A percentile compares a stretch with the other conserved stretches of the same genome.
phyloP scores from a whole-genome alignment of 2,113 vertebrate genomes.

The Neomonachus schauinslandi region DNA sequence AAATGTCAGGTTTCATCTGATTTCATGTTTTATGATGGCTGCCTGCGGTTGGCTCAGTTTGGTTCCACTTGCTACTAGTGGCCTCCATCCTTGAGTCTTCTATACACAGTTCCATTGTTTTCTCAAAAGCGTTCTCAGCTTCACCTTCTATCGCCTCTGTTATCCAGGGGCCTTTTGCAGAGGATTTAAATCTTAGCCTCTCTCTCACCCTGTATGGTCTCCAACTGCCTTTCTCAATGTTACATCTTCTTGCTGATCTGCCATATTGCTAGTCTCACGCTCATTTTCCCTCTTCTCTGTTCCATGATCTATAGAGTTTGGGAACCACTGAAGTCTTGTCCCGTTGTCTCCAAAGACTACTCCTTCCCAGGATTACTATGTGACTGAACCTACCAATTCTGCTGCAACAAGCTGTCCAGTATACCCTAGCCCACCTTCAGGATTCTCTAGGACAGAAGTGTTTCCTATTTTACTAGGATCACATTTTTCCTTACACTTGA shows the following conservation, averaged over 20 bases:
- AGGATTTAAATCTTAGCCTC: not conserved
- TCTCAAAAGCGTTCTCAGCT: not conserved
- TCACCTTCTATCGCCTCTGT: not conserved
- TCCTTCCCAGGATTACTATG: not conserved
- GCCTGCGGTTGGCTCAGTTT: not conserved
- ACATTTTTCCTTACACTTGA: not conserved
- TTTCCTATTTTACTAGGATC: not conserved
- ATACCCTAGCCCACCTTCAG: not conserved
- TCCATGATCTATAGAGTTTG: not conserved
- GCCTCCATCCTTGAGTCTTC: not conserved
- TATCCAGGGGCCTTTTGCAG: not conserved
- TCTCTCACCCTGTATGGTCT: not conserved
- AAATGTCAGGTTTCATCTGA: not conserved
- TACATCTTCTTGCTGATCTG: not conserved
- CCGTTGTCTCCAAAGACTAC: not conserved
- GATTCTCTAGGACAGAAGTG: not conserved
- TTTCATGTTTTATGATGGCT: not conserved
- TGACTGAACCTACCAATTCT: not conserved
- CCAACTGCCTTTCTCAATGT: not conserved
- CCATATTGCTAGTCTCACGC: not conserved
- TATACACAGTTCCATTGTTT: not conserved
- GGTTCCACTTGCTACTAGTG: not conserved
- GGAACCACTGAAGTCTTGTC: not conserved
- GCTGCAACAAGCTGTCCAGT: not conserved
- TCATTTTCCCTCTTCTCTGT: not conserved